Evolutionary conservation across 2,888 invertebrate genomes (phyloP).

Genomic region (Pandemis heparana): DNA sequence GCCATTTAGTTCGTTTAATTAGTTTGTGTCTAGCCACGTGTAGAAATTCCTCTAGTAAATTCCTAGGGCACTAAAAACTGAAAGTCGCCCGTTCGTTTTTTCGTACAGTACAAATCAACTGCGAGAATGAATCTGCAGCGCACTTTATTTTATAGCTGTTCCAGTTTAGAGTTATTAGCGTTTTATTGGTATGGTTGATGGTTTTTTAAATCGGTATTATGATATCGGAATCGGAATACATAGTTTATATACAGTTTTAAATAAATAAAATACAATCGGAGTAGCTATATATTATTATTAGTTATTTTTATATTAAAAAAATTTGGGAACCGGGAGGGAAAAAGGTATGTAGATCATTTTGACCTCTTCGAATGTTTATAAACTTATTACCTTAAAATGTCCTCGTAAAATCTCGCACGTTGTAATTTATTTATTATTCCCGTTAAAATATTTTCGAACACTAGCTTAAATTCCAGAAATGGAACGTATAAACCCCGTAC

Average conservation of each 20-base stretch:
- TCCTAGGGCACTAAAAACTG: constrained; percentile 61
- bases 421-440: constrained; percentile 14
- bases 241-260: not conserved
- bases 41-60: constrained; percentile 56
- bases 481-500: constrained; percentile 41
- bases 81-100: constrained; percentile 55
- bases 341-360: no score
- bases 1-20: constrained; percentile 25
- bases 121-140: constrained; percentile 39
- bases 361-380: no score
- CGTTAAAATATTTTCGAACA: constrained; percentile 30
- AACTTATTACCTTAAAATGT: not conserved
- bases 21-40: constrained; percentile 7
- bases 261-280: no score
- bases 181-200: not conserved
- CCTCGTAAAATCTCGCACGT: not conserved
- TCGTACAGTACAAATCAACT: constrained; percentile 40
- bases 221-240: not conserved
- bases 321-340: no score
- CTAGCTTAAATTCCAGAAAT: constrained; percentile 31
- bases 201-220: not conserved
- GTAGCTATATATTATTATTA: no score
- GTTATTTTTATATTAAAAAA: no score
- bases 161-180: not conserved
- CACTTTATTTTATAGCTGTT: constrained; percentile 8